phyloP scores from a whole-genome alignment of 2,888 invertebrate genomes.

The Fragum fragum region DNA sequence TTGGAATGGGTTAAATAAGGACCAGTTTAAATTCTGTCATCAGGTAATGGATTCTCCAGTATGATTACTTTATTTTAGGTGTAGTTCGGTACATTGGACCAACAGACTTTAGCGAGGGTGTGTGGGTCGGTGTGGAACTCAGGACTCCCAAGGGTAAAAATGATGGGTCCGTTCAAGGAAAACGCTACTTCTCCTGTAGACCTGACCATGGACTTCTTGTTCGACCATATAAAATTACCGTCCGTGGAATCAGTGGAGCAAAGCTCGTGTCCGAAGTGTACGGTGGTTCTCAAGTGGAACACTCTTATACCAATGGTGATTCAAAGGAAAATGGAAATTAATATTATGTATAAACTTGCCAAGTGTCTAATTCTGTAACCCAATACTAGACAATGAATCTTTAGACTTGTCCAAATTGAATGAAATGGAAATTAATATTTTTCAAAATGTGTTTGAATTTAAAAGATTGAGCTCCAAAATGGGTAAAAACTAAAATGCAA shows the following conservation, averaged over 20 bases:
- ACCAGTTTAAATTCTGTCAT: too few species aligned
- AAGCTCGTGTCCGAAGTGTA: slow-evolving; percentile 83
- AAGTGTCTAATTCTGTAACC: too few species aligned
- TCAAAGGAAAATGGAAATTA: slow-evolving; percentile 48
- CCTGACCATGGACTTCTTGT: slow-evolving; percentile 86
- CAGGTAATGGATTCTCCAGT: too few species aligned
- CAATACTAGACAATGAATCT: too few species aligned
- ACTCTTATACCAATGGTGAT: slow-evolving; percentile 38
- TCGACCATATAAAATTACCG: slow-evolving; percentile 86
- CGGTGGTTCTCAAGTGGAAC: slow-evolving; percentile 33
- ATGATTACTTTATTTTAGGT: slow-evolving; percentile 84
- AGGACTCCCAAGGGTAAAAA: slow-evolving; percentile 86
- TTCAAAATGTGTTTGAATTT: too few species aligned
- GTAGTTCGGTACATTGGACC: slow-evolving; percentile 87
- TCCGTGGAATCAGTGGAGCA: slow-evolving; percentile 88
- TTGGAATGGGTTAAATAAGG: too few species aligned
- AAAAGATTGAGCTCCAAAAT: too few species aligned
- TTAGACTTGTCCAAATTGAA: too few species aligned
- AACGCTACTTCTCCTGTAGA: slow-evolving; percentile 85
- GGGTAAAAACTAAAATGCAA: too few species aligned
- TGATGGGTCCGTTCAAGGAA: slow-evolving; percentile 86
- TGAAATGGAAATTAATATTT: too few species aligned
- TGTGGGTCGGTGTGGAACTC: slow-evolving; percentile 88
- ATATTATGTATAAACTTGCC: too few species aligned
- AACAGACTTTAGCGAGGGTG: slow-evolving; percentile 88